phyloP scores from a whole-genome alignment of 2,797 vertebrate species.

The Schizopygopsis malacanthus region DNA sequence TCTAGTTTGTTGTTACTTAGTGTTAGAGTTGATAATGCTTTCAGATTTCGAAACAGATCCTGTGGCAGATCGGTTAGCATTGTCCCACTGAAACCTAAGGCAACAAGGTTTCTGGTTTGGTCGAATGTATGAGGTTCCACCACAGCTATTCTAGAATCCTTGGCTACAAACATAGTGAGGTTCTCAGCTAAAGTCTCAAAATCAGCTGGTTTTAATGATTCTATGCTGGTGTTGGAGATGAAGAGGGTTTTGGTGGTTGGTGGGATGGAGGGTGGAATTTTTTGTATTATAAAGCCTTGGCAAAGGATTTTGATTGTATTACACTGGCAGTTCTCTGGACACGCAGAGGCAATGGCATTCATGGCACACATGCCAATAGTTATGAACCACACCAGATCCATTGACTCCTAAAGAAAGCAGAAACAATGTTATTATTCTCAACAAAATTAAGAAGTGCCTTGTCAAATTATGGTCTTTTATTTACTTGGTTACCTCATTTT shows the following conservation, averaged over 20 bases:
- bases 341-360: slow-evolving; percentile 60
- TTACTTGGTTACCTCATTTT: not conserved
- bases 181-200: slow-evolving; percentile 63
- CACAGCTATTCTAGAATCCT: slow-evolving; percentile 63
- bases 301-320: slow-evolving; percentile 44
- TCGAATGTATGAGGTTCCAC: slow-evolving; percentile 83
- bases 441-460: not conserved
- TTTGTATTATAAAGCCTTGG: slow-evolving; percentile 58
- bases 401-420: slow-evolving; percentile 65
- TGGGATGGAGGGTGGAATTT: slow-evolving; percentile 69
- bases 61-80: slow-evolving; percentile 85
- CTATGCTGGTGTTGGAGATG: slow-evolving; percentile 65
- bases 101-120: slow-evolving; percentile 74
- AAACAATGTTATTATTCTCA: not conserved
- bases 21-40: slow-evolving; percentile 78
- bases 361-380: slow-evolving; percentile 68
- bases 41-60: slow-evolving; percentile 80
- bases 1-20: slow-evolving; percentile 83
- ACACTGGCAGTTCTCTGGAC: slow-evolving; percentile 73
- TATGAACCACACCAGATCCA: slow-evolving; percentile 66
- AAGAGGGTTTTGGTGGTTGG: slow-evolving; percentile 53
- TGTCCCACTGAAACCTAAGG: slow-evolving; percentile 80
- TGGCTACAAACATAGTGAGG: slow-evolving; percentile 62
- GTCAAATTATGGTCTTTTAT: not conserved
- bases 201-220: slow-evolving; percentile 69